Evolutionary conservation across 2,797 vertebrate genomes (phyloP).

Genomic region (Tiaroga cobitis): DNA sequence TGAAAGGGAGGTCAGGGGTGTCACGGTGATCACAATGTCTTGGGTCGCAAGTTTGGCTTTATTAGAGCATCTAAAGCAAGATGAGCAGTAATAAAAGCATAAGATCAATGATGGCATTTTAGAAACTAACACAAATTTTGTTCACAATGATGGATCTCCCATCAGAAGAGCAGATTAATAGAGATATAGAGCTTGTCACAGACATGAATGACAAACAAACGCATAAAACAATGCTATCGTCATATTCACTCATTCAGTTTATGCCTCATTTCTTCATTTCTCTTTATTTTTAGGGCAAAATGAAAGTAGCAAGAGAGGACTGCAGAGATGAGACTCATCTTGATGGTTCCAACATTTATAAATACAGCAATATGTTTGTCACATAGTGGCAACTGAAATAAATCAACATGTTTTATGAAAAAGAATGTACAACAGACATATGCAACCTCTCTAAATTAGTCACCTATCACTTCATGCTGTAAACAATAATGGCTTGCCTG

Average conservation of each 20-base stretch:
- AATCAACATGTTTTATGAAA: neutral
- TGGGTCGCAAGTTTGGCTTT: neutral
- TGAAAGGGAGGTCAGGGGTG: neutral
- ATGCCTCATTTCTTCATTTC: neutral
- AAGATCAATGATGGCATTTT: neutral
- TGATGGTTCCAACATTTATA: neutral
- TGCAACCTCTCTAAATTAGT: neutral
- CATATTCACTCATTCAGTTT: neutral
- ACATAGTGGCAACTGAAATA: neutral
- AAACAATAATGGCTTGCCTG: neutral
- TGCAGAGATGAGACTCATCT: neutral
- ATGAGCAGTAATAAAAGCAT: neutral
- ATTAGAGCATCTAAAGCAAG: neutral
- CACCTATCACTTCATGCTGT: neutral
- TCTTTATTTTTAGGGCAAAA: neutral
- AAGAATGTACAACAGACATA: neutral
- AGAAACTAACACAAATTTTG: neutral
- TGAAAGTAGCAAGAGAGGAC: neutral
- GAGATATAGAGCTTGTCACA: neutral
- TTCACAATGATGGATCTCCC: neutral
- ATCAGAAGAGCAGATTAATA: conserved; percentile 1
- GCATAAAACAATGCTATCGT: conserved; percentile 1
- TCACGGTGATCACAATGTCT: neutral
- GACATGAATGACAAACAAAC: conserved; percentile 10
- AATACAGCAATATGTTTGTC: neutral